Conservation (phyloP, 2,888 invertebrate species). For the Trilocha varians region DNA sequence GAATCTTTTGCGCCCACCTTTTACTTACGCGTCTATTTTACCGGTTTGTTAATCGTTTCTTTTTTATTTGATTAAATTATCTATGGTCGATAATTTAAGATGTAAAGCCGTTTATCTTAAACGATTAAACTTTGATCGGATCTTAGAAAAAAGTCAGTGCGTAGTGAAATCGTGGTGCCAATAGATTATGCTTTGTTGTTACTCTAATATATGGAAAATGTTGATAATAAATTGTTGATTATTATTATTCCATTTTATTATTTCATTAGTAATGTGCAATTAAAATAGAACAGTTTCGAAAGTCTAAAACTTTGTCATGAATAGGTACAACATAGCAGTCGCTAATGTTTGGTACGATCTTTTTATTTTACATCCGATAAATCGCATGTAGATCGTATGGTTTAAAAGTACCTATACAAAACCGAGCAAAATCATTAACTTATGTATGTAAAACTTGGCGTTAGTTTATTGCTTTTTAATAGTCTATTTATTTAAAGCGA, state of each 20-base stretch:
- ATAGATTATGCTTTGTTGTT: too few relatives aligned
- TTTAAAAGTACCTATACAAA: slow-evolving; percentile 10
- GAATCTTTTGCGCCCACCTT: slow-evolving; percentile 26
- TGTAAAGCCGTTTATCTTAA: background rate
- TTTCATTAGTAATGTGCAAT: too few relatives aligned
- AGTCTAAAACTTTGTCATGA: too few relatives aligned
- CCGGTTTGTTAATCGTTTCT: slow-evolving; percentile 23
- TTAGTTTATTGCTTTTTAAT: slow-evolving; percentile 29
- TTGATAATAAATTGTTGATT: too few relatives aligned
- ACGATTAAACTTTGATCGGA: background rate
- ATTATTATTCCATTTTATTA: too few relatives aligned
- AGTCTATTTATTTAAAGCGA: slow-evolving; percentile 41
- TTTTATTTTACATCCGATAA: background rate
- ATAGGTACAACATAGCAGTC: too few relatives aligned
- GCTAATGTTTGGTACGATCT: too few relatives aligned
- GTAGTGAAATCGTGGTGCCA: too few relatives aligned
- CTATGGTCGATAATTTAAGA: background rate
- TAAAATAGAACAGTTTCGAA: too few relatives aligned
- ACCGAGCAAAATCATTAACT: slow-evolving; percentile 7
- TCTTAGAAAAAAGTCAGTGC: too few relatives aligned
- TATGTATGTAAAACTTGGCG: background rate
- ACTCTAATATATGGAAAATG: too few relatives aligned
- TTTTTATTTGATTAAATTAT: slow-evolving; percentile 8
- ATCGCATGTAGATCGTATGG: background rate
- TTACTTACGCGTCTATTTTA: slow-evolving; percentile 15